These are phyloP conservation scores for Mongoloraphidia duomilia DNA, from an alignment of 2,888 invertebrate genomes.

Conservation along the genomic window DNA sequence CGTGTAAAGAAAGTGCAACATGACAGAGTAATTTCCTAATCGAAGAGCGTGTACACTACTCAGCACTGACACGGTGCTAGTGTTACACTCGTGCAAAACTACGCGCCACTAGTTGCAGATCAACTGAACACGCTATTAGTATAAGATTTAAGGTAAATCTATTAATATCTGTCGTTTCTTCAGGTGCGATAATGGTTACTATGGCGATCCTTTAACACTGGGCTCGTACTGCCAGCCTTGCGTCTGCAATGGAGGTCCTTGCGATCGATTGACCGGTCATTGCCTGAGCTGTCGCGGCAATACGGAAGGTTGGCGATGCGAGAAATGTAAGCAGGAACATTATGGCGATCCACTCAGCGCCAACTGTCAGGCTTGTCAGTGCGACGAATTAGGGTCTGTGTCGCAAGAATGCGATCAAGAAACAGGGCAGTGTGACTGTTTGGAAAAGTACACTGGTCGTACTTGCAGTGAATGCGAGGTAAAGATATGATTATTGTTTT, in stretches of 20 bases:
- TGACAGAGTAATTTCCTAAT: too few relatives aligned
- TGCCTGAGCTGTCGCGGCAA: constrained; percentile 74
- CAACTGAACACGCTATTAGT: too few relatives aligned
- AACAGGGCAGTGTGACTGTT: constrained; percentile 64
- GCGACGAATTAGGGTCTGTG: constrained; percentile 59
- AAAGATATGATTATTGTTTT: constrained; percentile 14
- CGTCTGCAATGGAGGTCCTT: constrained; percentile 63
- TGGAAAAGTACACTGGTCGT: constrained; percentile 52
- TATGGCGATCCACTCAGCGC: constrained; percentile 48
- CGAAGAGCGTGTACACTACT: too few relatives aligned
- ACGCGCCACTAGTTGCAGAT: too few relatives aligned
- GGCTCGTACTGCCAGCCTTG: constrained; percentile 62
- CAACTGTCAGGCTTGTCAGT: constrained; percentile 60
- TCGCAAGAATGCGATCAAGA: constrained; percentile 53
- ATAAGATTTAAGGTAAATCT: neutral
- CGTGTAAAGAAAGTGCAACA: too few relatives aligned
- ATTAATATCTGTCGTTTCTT: constrained; percentile 10
- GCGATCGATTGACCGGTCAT: constrained; percentile 69
- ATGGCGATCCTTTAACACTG: constrained; percentile 59
- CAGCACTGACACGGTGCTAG: too few relatives aligned
- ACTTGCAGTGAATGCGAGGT: constrained; percentile 54
- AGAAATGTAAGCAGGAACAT: constrained; percentile 48
- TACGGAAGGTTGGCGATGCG: constrained; percentile 57
- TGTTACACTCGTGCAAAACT: too few relatives aligned
- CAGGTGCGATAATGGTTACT: constrained; percentile 73